Evolutionary conservation across 2,113 vertebrate genomes (phyloP).

Genomic region (Rhinolophus ferrumequinum): DNA sequence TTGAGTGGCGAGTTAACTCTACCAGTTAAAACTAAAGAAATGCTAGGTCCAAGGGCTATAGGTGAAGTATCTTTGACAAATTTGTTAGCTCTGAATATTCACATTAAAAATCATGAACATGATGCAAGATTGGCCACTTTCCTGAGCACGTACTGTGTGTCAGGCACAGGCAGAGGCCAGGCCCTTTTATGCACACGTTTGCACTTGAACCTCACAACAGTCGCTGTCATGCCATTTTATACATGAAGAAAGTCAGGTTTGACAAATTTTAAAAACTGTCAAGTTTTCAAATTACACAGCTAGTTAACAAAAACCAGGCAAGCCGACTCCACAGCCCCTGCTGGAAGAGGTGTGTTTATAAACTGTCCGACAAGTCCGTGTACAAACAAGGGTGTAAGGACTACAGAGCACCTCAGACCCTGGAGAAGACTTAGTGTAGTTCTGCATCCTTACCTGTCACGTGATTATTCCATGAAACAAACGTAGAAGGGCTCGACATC

Average conservation of each 20-base stretch:
- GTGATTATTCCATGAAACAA: fast-evolving
- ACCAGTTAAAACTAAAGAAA: background rate
- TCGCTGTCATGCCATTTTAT: background rate
- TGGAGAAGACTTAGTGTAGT: fast-evolving
- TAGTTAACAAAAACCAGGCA: background rate
- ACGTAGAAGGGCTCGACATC: fast-evolving
- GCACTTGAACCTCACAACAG: background rate
- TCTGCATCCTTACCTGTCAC: background rate
- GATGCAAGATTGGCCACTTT: fast-evolving
- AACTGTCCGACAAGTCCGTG: background rate
- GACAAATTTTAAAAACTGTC: background rate
- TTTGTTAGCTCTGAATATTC: background rate
- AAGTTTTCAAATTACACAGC: background rate
- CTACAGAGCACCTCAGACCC: background rate
- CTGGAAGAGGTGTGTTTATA: fast-evolving
- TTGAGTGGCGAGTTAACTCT: background rate
- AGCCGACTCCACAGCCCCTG: background rate
- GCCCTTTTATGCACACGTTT: fast-evolving
- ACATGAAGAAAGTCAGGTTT: background rate
- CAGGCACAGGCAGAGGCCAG: background rate
- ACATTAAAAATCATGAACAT: background rate
- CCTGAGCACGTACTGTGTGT: fast-evolving
- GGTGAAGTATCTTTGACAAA: background rate
- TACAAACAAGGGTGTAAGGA: fast-evolving
- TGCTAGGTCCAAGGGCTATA: background rate